Base-by-base conservation (phyloP, 92 coral and sea anemone genomes). In the Muricea muricata region DNA sequence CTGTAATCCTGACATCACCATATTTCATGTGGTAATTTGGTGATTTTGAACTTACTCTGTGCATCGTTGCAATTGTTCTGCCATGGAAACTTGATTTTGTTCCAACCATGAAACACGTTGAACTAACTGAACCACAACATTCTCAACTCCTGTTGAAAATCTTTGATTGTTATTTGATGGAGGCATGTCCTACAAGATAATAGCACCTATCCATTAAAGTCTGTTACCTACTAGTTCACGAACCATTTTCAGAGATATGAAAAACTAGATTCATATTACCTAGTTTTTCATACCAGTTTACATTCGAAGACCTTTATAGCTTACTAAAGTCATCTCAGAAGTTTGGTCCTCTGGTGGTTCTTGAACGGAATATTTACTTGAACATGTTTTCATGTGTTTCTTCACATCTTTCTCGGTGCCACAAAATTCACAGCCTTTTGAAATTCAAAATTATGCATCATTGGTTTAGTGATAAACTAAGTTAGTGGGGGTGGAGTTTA, bases 21-120 rank as follows among this genome's bases (percentile, higher is more conserved):
- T n/a, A n/a, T n/a, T n/a, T n/a, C n/a, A n/a, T n/a, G n/a, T n/a
- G n/a, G n/a, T n/a, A n/a, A n/a, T 83, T 23, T 20, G 24, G 1
- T 26, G 30, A 47, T n/a, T 79, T 14, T 37, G 20, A 14, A 35
- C 52, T 87, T 86, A 97, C 99, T 96, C 88, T 92, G 83, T 94
- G 56, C 99, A 93, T 40, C 89, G 92, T 57, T 94, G 97, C 33
- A 96, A 92, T 67, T 96, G 97, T 65, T 97, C 88, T 50, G 93
- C 94, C 88, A 96, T 86, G 35, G 94, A 91, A 65, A 93, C 98
- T 83, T 96, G 99, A 72, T 92, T 92, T 75, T 92, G 93, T 84
- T 96, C 99, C 23, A 96, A 86, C 99, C 99, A 93, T 30, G 93
- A 84, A 23, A 96, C 99, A 67, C 99, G 91, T 73, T 81, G 81